Conservation (phyloP, 2,888 invertebrate genomes). For the Slavum lentiscoides region DNA sequence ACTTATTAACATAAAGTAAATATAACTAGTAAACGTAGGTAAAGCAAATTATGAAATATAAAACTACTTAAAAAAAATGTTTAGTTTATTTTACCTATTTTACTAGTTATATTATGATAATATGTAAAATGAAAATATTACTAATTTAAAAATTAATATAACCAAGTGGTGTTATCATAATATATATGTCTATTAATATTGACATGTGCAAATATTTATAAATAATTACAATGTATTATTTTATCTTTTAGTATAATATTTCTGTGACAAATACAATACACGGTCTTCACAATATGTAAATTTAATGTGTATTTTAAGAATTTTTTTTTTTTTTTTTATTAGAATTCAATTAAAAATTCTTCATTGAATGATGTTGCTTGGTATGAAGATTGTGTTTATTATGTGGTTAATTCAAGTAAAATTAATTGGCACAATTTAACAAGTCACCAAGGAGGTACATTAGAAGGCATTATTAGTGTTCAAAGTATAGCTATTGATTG, state of each 20-base stretch:
- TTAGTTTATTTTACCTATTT: too few relatives aligned
- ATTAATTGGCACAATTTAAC: constrained; percentile 74
- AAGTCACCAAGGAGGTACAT: constrained; percentile 64
- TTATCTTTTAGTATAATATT: not conserved
- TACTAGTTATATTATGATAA: too few relatives aligned
- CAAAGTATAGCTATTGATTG: constrained; percentile 86
- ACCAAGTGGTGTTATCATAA: too few relatives aligned
- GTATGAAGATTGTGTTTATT: constrained; percentile 74
- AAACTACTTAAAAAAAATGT: too few relatives aligned
- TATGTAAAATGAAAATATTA: too few relatives aligned
- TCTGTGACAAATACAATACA: not conserved
- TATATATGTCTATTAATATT: too few relatives aligned
- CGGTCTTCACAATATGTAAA: too few relatives aligned
- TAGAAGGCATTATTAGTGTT: constrained; percentile 72
- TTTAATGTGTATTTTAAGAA: not conserved
- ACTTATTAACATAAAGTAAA: too few relatives aligned
- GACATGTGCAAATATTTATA: too few relatives aligned
- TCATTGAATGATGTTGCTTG: constrained; percentile 67
- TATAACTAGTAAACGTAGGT: too few relatives aligned
- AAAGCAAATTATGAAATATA: too few relatives aligned
- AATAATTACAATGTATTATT: not conserved
- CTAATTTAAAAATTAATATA: too few relatives aligned
- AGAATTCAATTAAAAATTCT: constrained; percentile 55
- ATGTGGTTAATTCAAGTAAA: constrained; percentile 74
- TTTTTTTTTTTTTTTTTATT: constrained; percentile 24